Evolutionary conservation across 1,140 invertebrate genomes (phyloP).

Genomic region (Heliconius himera): DNA sequence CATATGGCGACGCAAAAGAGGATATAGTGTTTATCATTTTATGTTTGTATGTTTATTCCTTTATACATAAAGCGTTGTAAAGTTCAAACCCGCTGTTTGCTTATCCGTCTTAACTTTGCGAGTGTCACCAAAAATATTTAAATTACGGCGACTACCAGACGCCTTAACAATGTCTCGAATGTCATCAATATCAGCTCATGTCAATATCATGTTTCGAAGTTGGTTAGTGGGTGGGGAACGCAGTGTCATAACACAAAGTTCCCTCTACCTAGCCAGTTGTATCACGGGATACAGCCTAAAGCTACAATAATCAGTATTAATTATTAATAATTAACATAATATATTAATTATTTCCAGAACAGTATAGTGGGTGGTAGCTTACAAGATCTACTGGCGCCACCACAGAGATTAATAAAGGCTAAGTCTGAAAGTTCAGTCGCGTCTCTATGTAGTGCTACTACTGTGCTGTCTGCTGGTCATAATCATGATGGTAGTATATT

Average conservation of each 20-base stretch:
- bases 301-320: background rate
- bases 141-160: no score
- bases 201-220: background rate
- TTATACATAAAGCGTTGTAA: no score
- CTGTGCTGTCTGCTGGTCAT: conserved; percentile 81
- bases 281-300: background rate
- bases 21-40: no score
- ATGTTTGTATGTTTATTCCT: no score
- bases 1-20: no score
- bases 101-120: no score
- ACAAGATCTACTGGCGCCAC: conserved; percentile 88
- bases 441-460: conserved; percentile 81
- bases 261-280: no score
- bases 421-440: conserved; percentile 91
- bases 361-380: conserved; percentile 84
- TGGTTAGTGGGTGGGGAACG: background rate
- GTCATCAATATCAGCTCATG: background rate
- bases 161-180: background rate
- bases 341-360: conserved; percentile 21
- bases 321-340: background rate
- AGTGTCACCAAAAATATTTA: no score
- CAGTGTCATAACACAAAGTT: background rate
- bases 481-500: conserved; percentile 65
- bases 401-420: conserved; percentile 94
- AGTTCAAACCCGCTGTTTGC: no score